Conservation (phyloP, 2,888 invertebrate genomes). For the Tyria jacobaeae region DNA sequence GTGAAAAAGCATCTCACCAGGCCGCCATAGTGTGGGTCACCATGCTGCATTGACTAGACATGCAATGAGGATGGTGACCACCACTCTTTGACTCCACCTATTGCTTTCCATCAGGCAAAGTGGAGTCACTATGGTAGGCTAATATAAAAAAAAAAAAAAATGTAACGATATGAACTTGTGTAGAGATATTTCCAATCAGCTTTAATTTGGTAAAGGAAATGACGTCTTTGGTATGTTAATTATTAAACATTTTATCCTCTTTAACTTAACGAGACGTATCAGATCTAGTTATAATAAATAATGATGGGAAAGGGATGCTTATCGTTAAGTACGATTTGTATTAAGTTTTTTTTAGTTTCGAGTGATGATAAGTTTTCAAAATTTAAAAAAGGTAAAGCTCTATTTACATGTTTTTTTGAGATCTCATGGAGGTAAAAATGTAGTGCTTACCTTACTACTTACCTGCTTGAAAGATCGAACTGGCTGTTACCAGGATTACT, state of each 20-base stretch:
- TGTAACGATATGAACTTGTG: not conserved
- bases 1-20: no score
- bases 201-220: slow-evolving; percentile 42
- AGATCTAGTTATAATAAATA: slow-evolving; percentile 31
- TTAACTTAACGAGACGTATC: slow-evolving; percentile 37
- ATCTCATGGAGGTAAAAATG: no score
- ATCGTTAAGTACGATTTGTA: not conserved
- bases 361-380: not conserved
- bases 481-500: no score
- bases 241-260: slow-evolving; percentile 43
- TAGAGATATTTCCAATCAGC: slow-evolving; percentile 22
- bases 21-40: no score
- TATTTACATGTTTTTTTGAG: not conserved
- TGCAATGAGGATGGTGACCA: no score
- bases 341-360: not conserved
- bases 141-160: no score
- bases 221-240: slow-evolving; percentile 43
- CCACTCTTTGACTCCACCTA: no score
- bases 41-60: no score
- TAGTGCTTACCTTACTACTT: no score
- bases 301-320: slow-evolving; percentile 33
- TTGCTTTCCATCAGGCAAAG: no score
- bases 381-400: not conserved
- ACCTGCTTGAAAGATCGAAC: no score
- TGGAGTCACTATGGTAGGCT: no score